Evolutionary conservation across 2,113 vertebrate species (phyloP).

Genomic region (Pachycephala philippinensis): DNA sequence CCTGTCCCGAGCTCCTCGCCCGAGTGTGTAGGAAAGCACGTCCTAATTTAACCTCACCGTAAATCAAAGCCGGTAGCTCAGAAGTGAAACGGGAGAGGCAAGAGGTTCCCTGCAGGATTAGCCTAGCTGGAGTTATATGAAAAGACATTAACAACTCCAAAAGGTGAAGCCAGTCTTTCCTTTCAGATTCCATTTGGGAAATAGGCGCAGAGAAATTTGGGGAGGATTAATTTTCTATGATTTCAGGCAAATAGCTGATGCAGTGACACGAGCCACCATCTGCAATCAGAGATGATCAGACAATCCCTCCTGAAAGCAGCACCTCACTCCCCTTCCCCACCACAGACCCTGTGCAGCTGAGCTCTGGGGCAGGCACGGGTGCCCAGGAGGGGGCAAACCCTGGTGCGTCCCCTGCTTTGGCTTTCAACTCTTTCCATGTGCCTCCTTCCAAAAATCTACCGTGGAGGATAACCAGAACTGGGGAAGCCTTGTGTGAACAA

Average conservation of each 20-base stretch:
- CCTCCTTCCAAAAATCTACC: not conserved
- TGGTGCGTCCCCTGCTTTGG: not conserved
- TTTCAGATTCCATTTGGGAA: not conserved
- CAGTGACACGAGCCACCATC: accelerated
- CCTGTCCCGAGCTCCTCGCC: not conserved
- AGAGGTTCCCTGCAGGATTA: not conserved
- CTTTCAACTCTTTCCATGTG: not conserved
- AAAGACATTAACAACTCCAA: not conserved
- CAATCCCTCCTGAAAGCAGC: not conserved
- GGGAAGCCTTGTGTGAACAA: not conserved
- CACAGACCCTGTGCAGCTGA: not conserved
- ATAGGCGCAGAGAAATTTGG: not conserved
- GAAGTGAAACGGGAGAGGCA: constrained; percentile 20
- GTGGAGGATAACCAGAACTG: not conserved
- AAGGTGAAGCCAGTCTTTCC: not conserved
- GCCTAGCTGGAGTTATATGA: not conserved
- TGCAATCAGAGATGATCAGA: not conserved
- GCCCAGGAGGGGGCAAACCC: not conserved
- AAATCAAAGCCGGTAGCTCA: not conserved
- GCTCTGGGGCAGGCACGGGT: not conserved
- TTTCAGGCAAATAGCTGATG: not conserved
- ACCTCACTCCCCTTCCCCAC: not conserved
- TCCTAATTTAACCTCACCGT: not conserved
- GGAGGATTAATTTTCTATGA: not conserved
- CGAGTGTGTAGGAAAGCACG: accelerated